Base-by-base conservation (phyloP, 2,888 invertebrate genomes). In the Apodemia duryi region DNA sequence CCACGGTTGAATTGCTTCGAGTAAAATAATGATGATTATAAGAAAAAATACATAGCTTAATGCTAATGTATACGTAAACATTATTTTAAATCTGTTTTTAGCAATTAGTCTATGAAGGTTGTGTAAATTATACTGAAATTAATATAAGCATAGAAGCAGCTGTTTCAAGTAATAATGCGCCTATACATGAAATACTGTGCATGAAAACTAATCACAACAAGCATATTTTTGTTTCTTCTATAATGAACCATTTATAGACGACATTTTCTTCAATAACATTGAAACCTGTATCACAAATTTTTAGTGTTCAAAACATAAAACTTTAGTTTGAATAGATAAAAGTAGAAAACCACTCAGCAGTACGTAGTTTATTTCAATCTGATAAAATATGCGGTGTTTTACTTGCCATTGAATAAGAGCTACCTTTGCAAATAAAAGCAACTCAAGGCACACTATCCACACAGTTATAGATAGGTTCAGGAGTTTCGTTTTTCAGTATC, bases 371-470 rank as follows among this genome's bases (percentile, higher is more conserved):
- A 57, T 32, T 57, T 57, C 29, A 35, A 57, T 35, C 57, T 57
- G 57, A 57, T 57, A 57, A 57, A 57, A 32, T 57, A 57, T 57
- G 57, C 57, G 35, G 32, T 13, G 32, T 57, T 57, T 57, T 57
- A 57, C 57, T 32, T 57, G 57, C 57, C 57, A 35, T 57, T 57
- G 57, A 57, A 57, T 29, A 57, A 57, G 57, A 57, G 32, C 57
- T 57, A 57, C 35, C 57, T 57, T 49, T 49, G 13, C 57, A 57
- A 57, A 57, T 57, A 57, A 57, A 57, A 57, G 13, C 57, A 32
- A 57, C 57, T 57, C 35, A 35, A 57, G 32, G 13, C 32, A 32
- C 32, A 32, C 28, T 10, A 54, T 28, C 4, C 29, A 54, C 32
- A 54, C 54, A 11, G 11, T 13, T 54, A 54, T 54, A 32, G 29